Percentiles rank a stretch among this genome's conserved stretches.
Conservation (phyloP, 2,113 vertebrate species). For the Silurus asotus region DNA sequence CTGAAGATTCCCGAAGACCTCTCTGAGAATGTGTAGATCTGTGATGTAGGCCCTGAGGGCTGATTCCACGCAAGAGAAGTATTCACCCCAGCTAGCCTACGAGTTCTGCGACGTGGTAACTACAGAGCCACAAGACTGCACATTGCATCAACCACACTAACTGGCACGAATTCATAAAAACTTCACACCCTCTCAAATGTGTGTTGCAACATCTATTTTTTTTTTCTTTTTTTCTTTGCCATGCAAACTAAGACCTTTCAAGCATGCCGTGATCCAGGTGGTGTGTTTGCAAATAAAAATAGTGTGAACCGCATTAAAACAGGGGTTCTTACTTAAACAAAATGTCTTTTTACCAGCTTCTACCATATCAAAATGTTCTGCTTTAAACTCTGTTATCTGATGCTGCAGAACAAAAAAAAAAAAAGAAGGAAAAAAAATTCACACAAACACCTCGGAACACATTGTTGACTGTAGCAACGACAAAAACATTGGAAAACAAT, state of each 20-base stretch:
- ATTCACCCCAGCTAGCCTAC: neutral
- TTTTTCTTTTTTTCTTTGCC: neutral
- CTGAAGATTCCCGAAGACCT: neutral
- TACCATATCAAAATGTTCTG: conserved; percentile 7
- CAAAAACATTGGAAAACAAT: conserved; percentile 33
- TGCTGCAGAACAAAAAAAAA: neutral
- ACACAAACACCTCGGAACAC: conserved; percentile 6
- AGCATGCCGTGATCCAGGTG: conserved; percentile 12
- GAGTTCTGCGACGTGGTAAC: neutral
- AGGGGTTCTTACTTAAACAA: neutral
- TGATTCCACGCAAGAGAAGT: conserved; percentile 2
- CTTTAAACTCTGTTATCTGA: conserved; percentile 15
- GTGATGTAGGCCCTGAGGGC: neutral
- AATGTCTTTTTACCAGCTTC: neutral
- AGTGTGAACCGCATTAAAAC: neutral
- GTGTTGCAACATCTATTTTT: neutral
- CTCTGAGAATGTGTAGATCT: conserved; percentile 11
- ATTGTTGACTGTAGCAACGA: conserved; percentile 20
- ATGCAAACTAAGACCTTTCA: neutral
- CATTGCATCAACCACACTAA: neutral
- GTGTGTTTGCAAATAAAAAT: neutral
- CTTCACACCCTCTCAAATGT: neutral
- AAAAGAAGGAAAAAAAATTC: neutral
- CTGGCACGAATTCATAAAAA: neutral
- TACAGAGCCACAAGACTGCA: neutral